Evolutionary conservation across 2,797 vertebrate genomes (phyloP).

Genomic region (Squalus acanthias): DNA sequence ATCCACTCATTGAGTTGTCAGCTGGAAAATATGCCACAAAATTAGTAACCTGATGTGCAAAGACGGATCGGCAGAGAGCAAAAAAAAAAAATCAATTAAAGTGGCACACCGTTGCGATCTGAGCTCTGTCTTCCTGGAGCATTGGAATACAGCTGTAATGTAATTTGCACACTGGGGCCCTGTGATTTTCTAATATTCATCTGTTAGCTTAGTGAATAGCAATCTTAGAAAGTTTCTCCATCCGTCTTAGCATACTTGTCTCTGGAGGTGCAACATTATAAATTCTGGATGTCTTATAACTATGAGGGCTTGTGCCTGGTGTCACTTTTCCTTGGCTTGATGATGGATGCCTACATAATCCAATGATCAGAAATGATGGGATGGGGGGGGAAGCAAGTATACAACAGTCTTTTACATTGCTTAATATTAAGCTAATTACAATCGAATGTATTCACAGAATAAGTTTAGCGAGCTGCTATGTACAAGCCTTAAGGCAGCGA

Average conservation of each 20-base stretch:
- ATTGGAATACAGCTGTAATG: constrained; percentile 21
- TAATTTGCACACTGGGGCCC: constrained; percentile 37
- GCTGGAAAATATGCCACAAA: constrained; percentile 46
- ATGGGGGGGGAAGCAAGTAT: neutral
- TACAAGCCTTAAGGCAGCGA: neutral
- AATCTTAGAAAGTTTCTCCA: neutral
- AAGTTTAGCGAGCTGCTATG: neutral
- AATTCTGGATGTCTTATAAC: neutral
- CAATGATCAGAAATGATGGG: neutral
- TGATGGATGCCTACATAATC: neutral
- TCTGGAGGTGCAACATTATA: neutral
- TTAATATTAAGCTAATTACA: neutral
- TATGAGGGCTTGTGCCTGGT: neutral
- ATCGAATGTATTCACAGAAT: neutral
- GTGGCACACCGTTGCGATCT: constrained; percentile 21
- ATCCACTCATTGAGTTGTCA: constrained; percentile 41
- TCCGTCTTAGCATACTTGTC: neutral
- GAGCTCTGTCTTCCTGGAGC: constrained; percentile 44
- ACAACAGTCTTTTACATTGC: neutral
- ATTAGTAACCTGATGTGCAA: constrained; percentile 44
- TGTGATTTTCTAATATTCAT: constrained; percentile 38
- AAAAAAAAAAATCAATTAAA: constrained; percentile 43
- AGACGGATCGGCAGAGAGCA: constrained; percentile 41
- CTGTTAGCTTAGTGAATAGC: constrained; percentile 19
- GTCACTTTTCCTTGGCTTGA: neutral